phyloP scores from a whole-genome alignment of 1,140 invertebrate genomes.

The Battus philenor region DNA sequence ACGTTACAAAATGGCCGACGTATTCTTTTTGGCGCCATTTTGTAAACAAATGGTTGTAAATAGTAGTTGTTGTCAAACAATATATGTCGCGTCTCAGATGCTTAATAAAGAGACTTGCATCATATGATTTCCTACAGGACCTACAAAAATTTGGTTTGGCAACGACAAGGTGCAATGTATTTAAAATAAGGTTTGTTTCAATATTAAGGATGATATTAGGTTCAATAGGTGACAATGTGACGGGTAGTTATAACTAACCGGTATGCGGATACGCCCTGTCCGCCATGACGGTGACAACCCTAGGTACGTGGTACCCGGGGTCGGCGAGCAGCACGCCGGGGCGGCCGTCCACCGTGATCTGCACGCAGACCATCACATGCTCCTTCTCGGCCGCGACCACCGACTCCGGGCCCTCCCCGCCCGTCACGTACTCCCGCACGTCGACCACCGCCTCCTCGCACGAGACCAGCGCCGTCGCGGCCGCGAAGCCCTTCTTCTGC shows the following conservation, averaged over 20 bases:
- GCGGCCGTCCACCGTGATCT: slow-evolving; percentile 83
- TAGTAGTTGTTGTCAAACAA: too few relatives aligned
- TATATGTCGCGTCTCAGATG: too few relatives aligned
- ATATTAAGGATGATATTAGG: too few relatives aligned
- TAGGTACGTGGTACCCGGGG: slow-evolving; percentile 92
- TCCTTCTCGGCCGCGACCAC: slow-evolving; percentile 87
- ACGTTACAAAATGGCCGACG: too few relatives aligned
- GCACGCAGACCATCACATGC: slow-evolving; percentile 89
- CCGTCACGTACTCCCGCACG: slow-evolving; percentile 80
- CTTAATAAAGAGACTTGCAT: too few relatives aligned
- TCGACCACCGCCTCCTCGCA: slow-evolving; percentile 91
- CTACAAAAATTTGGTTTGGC: too few relatives aligned
- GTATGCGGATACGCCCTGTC: slow-evolving; percentile 91
- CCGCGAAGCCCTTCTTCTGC: slow-evolving; percentile 79
- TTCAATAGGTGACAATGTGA: too few relatives aligned
- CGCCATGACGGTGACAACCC: slow-evolving; percentile 90
- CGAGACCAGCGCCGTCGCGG: slow-evolving; percentile 85
- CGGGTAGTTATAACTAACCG: slow-evolving; percentile 59
- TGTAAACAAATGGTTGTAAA: too few relatives aligned
- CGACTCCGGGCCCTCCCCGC: slow-evolving; percentile 74
- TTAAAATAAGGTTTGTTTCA: too few relatives aligned
- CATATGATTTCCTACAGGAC: too few relatives aligned
- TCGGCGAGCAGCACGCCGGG: slow-evolving; percentile 87
- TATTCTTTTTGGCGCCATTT: too few relatives aligned
- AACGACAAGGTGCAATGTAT: too few relatives aligned